Evolutionary conservation across 2,113 vertebrate genomes (phyloP).

Genomic region (Edolisoma coerulescens): DNA sequence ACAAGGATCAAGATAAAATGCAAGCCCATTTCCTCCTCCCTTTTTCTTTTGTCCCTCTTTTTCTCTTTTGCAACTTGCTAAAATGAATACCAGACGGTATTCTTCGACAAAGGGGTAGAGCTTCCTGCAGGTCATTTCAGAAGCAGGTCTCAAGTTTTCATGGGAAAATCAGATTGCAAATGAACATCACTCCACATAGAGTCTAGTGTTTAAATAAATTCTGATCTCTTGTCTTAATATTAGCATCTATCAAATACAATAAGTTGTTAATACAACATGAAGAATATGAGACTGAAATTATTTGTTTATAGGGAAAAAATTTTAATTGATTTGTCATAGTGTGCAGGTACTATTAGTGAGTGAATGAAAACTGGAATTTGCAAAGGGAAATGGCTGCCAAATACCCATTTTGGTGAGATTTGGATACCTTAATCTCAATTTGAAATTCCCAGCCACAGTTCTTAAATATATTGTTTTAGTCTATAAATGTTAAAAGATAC

Average conservation of each 20-base stretch:
- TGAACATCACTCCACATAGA: neutral
- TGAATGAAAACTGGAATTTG: neutral
- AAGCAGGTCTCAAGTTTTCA: neutral
- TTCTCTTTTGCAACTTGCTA: neutral
- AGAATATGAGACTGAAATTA: neutral
- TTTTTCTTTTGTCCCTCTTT: neutral
- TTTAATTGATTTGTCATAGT: neutral
- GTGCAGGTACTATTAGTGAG: neutral
- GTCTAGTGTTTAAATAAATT: neutral
- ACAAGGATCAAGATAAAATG: neutral
- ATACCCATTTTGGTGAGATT: neutral
- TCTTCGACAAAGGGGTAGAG: neutral
- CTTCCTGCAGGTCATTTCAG: neutral
- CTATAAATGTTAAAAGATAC: neutral
- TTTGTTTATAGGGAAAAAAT: neutral
- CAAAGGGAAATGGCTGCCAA: neutral
- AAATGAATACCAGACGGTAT: neutral
- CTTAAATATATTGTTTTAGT: neutral
- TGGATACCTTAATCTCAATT: neutral
- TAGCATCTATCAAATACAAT: neutral
- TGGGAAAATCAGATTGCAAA: neutral
- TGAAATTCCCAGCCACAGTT: neutral
- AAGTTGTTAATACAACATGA: neutral
- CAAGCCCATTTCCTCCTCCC: neutral
- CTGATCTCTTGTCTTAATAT: neutral